Percentiles rank a stretch among this genome's conserved stretches.
Conservation (phyloP, 2,113 vertebrate genomes). For the Ictidomys tridecemlineatus region DNA sequence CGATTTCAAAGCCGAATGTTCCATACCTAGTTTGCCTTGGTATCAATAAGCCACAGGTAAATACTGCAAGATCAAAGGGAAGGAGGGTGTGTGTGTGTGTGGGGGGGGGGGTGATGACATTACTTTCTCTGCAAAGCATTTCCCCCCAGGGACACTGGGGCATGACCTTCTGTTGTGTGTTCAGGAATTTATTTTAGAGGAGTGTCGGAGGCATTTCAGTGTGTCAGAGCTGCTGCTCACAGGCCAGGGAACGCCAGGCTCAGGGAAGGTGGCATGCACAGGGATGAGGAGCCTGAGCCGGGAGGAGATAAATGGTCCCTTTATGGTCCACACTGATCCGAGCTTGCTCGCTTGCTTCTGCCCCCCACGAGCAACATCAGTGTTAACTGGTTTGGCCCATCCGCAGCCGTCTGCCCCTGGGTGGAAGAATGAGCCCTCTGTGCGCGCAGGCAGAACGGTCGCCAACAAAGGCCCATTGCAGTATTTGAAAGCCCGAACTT, state of each 20-base stretch:
- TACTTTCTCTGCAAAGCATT: constrained; percentile 79
- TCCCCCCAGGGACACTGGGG: constrained; percentile 73
- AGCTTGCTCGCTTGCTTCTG: constrained; percentile 46
- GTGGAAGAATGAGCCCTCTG: constrained; percentile 80
- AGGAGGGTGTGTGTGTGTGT: constrained; percentile 75
- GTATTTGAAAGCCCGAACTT: constrained; percentile 65
- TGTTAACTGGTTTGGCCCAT: constrained; percentile 70
- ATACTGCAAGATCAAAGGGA: constrained; percentile 79
- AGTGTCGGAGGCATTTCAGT: constrained; percentile 54
- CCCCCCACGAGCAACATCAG: constrained; percentile 58
- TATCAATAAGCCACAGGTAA: constrained; percentile 83
- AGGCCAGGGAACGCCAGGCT: neutral
- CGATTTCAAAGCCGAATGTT: constrained; percentile 76
- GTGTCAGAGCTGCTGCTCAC: constrained; percentile 13
- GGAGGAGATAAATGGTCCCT: constrained; percentile 62
- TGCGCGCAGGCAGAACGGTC: constrained; percentile 47
- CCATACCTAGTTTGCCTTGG: constrained; percentile 65
- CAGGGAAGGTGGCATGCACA: constrained; percentile 9
- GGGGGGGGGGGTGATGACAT: constrained; percentile 58
- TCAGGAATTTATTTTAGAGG: constrained; percentile 72
- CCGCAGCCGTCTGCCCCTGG: constrained; percentile 61
- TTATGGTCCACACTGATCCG: neutral
- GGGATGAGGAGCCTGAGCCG: constrained; percentile 37
- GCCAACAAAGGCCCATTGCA: constrained; percentile 78
- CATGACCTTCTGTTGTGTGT: constrained; percentile 65